A percentile compares a stretch with the other conserved stretches of the same genome.
Evolutionary conservation across 2,888 invertebrate genomes (phyloP).

Genomic region (Zhuqinia jingwanae): DNA sequence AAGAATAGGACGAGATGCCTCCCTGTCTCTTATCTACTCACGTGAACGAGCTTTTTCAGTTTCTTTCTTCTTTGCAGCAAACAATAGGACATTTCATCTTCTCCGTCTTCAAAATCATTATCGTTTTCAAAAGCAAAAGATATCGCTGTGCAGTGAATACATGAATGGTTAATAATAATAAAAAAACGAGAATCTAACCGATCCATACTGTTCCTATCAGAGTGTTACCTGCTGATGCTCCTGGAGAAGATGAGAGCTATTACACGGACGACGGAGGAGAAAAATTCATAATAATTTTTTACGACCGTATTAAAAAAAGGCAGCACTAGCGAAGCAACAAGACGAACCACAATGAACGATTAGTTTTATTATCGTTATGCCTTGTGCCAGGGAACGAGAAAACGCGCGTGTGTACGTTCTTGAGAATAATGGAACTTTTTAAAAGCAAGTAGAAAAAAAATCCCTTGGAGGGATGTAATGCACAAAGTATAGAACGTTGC

Average conservation of each 20-base stretch:
- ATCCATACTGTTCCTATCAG: slow-evolving; percentile 46
- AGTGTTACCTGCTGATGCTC: slow-evolving; percentile 1
- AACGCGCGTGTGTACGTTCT: slow-evolving; percentile 54
- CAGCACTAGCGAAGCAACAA: background rate
- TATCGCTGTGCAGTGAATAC: no score
- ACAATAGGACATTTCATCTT: slow-evolving; percentile 57
- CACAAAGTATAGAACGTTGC: no score
- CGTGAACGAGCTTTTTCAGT: background rate
- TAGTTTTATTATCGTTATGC: slow-evolving; percentile 50
- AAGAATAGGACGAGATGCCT: slow-evolving; percentile 1
- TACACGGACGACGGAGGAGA: slow-evolving; percentile 60
- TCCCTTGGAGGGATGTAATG: slow-evolving; percentile 21
- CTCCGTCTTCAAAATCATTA: slow-evolving; percentile 49
- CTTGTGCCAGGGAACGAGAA: slow-evolving; percentile 67
- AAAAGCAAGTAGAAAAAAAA: slow-evolving; percentile 5
- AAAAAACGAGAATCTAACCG: slow-evolving; percentile 21
- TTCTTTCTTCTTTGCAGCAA: slow-evolving; percentile 23
- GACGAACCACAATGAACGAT: slow-evolving; percentile 49
- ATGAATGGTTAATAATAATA: slow-evolving; percentile 27
- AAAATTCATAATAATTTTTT: slow-evolving; percentile 57
- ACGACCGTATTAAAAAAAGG: slow-evolving; percentile 47
- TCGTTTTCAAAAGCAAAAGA: slow-evolving; percentile 18
- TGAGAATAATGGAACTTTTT: slow-evolving; percentile 10
- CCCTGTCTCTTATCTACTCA: background rate
- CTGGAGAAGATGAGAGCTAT: slow-evolving; percentile 41